Conservation (phyloP, 2,113 vertebrate species). For the Phoenicopterus ruber region DNA sequence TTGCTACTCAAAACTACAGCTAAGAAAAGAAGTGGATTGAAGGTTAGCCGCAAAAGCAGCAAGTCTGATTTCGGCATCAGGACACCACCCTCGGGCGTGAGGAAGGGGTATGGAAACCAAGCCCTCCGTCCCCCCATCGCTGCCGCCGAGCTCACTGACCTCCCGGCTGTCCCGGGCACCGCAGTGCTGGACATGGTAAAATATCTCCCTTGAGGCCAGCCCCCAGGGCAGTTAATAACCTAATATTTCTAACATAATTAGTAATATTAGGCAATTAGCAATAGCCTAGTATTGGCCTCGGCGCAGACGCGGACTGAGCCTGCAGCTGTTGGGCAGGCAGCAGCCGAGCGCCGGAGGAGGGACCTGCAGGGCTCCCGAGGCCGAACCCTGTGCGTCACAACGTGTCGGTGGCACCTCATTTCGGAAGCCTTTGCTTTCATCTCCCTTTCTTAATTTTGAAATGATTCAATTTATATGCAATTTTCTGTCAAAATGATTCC, state of each 20-base stretch:
- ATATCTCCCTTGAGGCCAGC: neutral
- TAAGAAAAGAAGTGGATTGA: neutral
- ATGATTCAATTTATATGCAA: neutral
- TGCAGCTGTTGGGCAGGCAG: neutral
- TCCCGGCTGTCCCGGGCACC: fast-evolving
- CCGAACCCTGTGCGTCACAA: fast-evolving
- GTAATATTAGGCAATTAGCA: neutral
- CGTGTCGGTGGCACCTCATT: fast-evolving
- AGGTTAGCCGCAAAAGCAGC: neutral
- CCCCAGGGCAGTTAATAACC: neutral
- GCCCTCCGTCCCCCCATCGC: neutral
- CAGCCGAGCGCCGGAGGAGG: fast-evolving
- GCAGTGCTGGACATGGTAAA: fast-evolving
- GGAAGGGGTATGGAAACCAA: neutral
- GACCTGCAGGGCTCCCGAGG: fast-evolving
- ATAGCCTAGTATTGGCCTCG: neutral
- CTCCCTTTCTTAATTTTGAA: neutral
- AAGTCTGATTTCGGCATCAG: neutral
- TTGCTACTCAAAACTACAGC: neutral
- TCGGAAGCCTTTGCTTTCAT: neutral
- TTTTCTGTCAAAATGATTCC: constrained; percentile 10
- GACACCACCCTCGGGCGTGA: neutral
- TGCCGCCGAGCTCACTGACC: neutral
- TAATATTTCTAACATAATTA: neutral
- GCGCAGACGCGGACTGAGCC: fast-evolving